Evolutionary conservation across 2,888 invertebrate genomes (phyloP), one percentile per base, ranked within the genome.

Genomic region (Tanaodytes sp.): DNA sequence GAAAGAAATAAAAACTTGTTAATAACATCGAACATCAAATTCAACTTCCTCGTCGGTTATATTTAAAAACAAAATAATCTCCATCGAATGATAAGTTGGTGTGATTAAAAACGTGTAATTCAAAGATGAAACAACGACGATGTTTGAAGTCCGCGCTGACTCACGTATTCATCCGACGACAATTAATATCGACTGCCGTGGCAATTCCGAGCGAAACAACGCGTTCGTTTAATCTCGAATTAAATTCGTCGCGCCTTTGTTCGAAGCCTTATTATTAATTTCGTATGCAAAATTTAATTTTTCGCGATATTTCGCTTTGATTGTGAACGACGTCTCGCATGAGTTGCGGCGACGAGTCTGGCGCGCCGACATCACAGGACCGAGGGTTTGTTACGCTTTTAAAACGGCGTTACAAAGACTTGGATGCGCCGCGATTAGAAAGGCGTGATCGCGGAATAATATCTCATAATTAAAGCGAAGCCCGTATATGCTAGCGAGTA

Each of bases 381-480:
- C 39, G 59, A 40, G 69, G 58, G 42, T 58, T 57, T 48, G 43
- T 37, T 20, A 55, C 49, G 72, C 77, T 78, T 82, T 82, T 80
- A 83, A 84, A 83, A 80, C 79, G 79, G 76, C 79, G 83, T 83
- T 84, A 83, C 81, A 82, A 76, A 76, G 77, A 74, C 77, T 75
- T 75, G 69, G 74, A 78, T 76, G 65, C 62, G 62, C 52, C 49
- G 52, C 72, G 77, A 80, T 80, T 75, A 77, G 71, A 75, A 77
- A 81, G 83, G 84, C 81, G 82, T 82, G 81, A 81, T 81, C 76
- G 74, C 76, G 68, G 80, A 81, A 83, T 81, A 82, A 82, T 82
- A 79, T 80, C 78, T 81, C 75, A 76, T 82, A 83, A 85, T 83
- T 81, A 84, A 84, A 83, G 79, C 77, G 81, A 83, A 79, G 82